phyloP scores from a whole-genome alignment of 2,888 invertebrate species.

The Andrena dorsata region DNA sequence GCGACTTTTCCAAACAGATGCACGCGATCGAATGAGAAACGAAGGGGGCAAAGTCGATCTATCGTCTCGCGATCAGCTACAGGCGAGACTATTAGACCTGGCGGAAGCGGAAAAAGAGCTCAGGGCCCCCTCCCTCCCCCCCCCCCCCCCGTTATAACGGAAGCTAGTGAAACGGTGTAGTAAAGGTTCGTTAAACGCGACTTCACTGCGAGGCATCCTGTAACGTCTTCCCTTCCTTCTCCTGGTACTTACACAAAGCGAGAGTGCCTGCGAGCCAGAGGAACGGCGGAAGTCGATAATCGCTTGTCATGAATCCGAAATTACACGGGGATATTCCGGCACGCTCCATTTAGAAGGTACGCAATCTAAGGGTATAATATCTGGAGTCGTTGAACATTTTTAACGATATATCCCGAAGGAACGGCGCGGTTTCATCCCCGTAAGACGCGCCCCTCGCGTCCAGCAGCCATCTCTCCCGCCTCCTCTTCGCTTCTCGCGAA shows the following conservation, averaged over 20 bases:
- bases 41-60: slow-evolving; percentile 11
- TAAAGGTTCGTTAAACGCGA: slow-evolving; percentile 58
- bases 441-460: slow-evolving; percentile 18
- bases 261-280: slow-evolving; percentile 14
- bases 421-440: not conserved
- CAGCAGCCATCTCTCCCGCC: not conserved
- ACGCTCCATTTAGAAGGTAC: slow-evolving; percentile 36
- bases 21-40: slow-evolving; percentile 29
- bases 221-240: slow-evolving; percentile 24
- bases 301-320: slow-evolving; percentile 58
- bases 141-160: slow-evolving; percentile 20
- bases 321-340: slow-evolving; percentile 42
- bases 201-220: slow-evolving; percentile 32
- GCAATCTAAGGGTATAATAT: slow-evolving; percentile 45
- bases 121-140: not conserved
- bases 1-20: not conserved
- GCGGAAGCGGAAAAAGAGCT: slow-evolving; percentile 39
- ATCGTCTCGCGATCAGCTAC: slow-evolving; percentile 21
- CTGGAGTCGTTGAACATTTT: slow-evolving; percentile 9
- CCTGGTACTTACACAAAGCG: slow-evolving; percentile 36
- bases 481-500: not conserved
- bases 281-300: slow-evolving; percentile 59
- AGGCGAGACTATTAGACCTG: not conserved
- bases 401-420: not conserved
- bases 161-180: slow-evolving; percentile 43